Evolutionary conservation across 2,888 invertebrate species (phyloP), one percentile per base, ranked within the genome.

Genomic region (Leptarthrus brevirostris): DNA sequence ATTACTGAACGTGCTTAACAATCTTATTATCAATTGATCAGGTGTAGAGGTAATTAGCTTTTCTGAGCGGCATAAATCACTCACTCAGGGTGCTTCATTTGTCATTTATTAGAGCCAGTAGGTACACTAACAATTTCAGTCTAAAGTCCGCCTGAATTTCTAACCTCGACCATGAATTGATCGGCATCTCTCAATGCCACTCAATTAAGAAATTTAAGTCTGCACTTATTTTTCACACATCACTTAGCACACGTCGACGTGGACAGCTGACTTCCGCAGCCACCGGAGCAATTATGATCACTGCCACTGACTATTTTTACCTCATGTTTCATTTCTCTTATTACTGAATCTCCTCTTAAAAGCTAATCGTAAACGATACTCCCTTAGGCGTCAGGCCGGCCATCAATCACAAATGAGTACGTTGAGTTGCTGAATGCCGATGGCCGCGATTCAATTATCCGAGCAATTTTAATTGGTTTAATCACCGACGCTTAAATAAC

Each of bases 141-240:
- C 3, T 40, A 12, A 3, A 12, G 6, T 12, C 40, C n/a, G 40
- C 3, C 18, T 49, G 16, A 49, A 20, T 20, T 20, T 12, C 18
- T 49, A 49, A 16, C 49, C 49, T 20, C 49, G 49, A 18, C 49
- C 49, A 20, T 49, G 49, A 49, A 12, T 49, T 49, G 16, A 49
- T 16, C 49, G 8, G 1, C 20, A 18, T n/a, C 16, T 20, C 18
- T 16, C 49, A 49, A 49, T 49, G 49, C 18, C 49, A 20, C n/a
- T 12, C 3, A 3, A 16, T 40, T 40, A 40, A 12, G n/a, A 40
- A 40, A 40, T 12, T 12, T 12, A 6, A 40, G 12, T 40, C 12
- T 40, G 0, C 40, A 40, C n/a, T 40, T 40, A 12, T 40, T 40
- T 40, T 40, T 8, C 6, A 40, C n/a, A 40, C 40, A 40, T 40